Conservation (phyloP, 2,113 vertebrate genomes). For the Mustelus asterias region DNA sequence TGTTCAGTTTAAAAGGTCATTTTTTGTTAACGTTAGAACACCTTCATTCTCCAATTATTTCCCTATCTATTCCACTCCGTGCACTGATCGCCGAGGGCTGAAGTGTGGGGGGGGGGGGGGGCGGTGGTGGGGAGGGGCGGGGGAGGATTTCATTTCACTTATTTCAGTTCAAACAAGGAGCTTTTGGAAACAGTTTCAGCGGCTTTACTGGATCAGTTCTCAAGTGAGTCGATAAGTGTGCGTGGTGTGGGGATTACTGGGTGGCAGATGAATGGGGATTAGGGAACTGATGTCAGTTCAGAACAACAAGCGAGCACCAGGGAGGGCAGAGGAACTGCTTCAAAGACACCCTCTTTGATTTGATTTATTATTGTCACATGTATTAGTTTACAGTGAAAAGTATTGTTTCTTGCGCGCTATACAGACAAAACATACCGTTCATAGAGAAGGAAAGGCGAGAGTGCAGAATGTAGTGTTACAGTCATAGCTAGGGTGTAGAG, state of each 20-base stretch:
- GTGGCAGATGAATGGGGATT: not conserved
- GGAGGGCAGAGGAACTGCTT: no score
- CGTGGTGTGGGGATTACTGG: not conserved
- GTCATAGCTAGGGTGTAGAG: no score
- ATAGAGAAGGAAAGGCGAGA: no score
- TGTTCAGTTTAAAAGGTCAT: not conserved
- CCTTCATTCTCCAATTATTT: not conserved
- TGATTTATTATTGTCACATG: no score
- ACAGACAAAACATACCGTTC: no score
- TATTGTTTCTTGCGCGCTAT: no score
- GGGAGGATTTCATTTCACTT: not conserved
- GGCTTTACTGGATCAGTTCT: not conserved
- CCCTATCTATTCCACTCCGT: not conserved
- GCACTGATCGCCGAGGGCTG: not conserved
- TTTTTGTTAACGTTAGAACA: not conserved
- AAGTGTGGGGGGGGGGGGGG: no score
- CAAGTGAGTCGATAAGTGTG: not conserved
- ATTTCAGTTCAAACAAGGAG: not conserved
- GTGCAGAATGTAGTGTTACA: no score
- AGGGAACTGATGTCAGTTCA: not conserved
- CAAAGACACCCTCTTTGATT: no score
- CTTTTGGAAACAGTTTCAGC: not conserved
- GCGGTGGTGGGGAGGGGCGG: no score
- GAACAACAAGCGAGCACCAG: no score
- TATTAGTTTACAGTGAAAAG: no score